A percentile compares a stretch with the other conserved stretches of the same genome.
Conservation (phyloP, 2,797 vertebrate genomes). For the Miichthys miiuy region DNA sequence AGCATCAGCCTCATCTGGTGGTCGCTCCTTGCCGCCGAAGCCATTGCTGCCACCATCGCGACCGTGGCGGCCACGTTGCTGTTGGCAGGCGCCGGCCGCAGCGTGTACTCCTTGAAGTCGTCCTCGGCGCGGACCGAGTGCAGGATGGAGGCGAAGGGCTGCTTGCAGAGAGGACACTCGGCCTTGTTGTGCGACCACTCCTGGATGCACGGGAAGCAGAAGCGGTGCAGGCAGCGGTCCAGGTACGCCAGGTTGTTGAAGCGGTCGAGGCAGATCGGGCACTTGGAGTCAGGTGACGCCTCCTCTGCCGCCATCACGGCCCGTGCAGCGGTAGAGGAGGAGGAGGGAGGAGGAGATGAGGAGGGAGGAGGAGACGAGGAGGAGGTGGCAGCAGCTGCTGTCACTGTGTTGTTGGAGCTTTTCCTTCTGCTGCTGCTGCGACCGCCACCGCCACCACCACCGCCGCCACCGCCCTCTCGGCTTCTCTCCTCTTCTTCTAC, state of each 20-base stretch:
- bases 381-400: neutral
- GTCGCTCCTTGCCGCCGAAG: conserved; percentile 49
- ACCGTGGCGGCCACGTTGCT: conserved; percentile 73
- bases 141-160: conserved; percentile 92
- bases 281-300: conserved; percentile 93
- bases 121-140: conserved; percentile 91
- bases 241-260: conserved; percentile 93
- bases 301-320: conserved; percentile 84
- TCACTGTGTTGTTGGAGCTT: neutral
- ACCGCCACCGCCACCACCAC: neutral
- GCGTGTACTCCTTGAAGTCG: conserved; percentile 91
- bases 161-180: conserved; percentile 94
- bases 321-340: conserved; percentile 45
- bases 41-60: conserved; percentile 71
- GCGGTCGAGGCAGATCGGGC: conserved; percentile 93
- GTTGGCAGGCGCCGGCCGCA: conserved; percentile 82
- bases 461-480: conserved; percentile 14
- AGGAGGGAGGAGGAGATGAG: conserved; percentile 28
- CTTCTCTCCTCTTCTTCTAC: conserved; percentile 29
- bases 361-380: neutral
- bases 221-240: conserved; percentile 92
- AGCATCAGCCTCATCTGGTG: conserved; percentile 75
- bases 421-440: conserved; percentile 53
- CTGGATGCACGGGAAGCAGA: conserved; percentile 93
- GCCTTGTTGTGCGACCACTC: conserved; percentile 96